Percentiles rank a stretch among this genome's conserved stretches.
phyloP scores from a whole-genome alignment of 2,888 invertebrate species.

The Leptopilina myrica region DNA sequence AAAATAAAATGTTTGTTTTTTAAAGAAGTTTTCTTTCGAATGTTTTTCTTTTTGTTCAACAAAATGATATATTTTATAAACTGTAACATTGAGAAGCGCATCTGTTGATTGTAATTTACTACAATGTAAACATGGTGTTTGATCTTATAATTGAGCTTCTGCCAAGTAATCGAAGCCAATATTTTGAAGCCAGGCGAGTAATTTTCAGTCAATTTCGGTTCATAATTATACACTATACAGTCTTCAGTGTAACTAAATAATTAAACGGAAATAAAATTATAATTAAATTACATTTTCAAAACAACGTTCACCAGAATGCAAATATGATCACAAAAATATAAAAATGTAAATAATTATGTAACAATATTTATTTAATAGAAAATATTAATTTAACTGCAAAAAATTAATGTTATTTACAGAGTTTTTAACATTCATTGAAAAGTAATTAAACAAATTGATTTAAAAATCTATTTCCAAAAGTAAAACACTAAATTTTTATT shows the following conservation, averaged over 20 bases:
- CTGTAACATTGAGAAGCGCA: slow-evolving; percentile 44
- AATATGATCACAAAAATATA: too few species aligned
- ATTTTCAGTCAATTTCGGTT: slow-evolving; percentile 1
- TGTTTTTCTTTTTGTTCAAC: slow-evolving; percentile 41
- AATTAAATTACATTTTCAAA: neutral
- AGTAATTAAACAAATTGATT: too few species aligned
- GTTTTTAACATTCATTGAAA: too few species aligned
- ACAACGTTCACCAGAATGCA: neutral
- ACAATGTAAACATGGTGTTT: slow-evolving; percentile 62
- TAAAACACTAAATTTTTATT: too few species aligned
- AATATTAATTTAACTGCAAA: too few species aligned
- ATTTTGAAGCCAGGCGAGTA: slow-evolving; percentile 50
- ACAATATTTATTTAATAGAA: too few species aligned
- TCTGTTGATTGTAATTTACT: slow-evolving; percentile 70
- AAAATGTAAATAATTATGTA: too few species aligned
- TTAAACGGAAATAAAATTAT: neutral
- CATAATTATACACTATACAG: neutral
- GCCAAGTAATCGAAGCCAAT: slow-evolving; percentile 45
- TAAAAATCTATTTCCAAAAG: too few species aligned
- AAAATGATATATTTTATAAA: slow-evolving; percentile 57
- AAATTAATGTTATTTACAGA: too few species aligned
- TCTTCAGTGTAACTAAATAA: neutral
- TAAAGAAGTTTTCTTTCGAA: too few species aligned
- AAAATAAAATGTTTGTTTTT: too few species aligned
- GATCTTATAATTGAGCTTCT: slow-evolving; percentile 68